Conservation (phyloP, 1,140 invertebrate species). For the Lasaia peninsularis region DNA sequence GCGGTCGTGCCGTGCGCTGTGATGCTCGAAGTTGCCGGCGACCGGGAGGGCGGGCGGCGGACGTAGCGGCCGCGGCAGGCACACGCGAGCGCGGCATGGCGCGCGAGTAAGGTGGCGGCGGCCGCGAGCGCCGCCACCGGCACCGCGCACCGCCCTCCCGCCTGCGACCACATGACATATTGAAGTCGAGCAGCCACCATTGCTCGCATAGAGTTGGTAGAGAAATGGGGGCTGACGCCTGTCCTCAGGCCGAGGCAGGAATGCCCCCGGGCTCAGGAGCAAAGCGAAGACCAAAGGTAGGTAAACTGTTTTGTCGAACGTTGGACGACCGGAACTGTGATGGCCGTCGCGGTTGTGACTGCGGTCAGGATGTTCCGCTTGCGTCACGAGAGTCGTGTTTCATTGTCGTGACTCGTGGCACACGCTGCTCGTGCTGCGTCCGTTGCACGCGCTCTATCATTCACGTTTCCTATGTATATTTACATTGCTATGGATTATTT, state of each 20-base stretch:
- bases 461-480: slow-evolving; percentile 34
- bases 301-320: slow-evolving; percentile 28
- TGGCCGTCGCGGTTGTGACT: slow-evolving; percentile 31
- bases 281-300: slow-evolving; percentile 83
- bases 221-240: slow-evolving; percentile 97
- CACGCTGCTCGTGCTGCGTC: slow-evolving; percentile 30
- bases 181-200: slow-evolving; percentile 84
- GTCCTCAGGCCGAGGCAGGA: slow-evolving; percentile 96
- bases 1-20: slow-evolving; percentile 40
- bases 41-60: slow-evolving; percentile 30
- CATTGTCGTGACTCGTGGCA: slow-evolving; percentile 26
- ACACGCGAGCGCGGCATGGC: slow-evolving; percentile 46
- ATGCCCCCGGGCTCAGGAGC: slow-evolving; percentile 87
- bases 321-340: slow-evolving; percentile 14
- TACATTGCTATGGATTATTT: slow-evolving; percentile 62
- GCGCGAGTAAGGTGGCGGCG: slow-evolving; percentile 58
- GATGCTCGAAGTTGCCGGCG: slow-evolving; percentile 38
- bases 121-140: slow-evolving; percentile 43
- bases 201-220: slow-evolving; percentile 96
- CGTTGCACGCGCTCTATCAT: slow-evolving; percentile 37
- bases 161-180: slow-evolving; percentile 68
- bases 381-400: slow-evolving; percentile 42
- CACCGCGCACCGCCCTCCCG: slow-evolving; percentile 40
- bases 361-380: slow-evolving; percentile 48
- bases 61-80: slow-evolving; percentile 41